These are phyloP conservation scores for Montipora cactus DNA, from an alignment of 64 coral and sea anemone genomes.

Conservation along the genomic window DNA sequence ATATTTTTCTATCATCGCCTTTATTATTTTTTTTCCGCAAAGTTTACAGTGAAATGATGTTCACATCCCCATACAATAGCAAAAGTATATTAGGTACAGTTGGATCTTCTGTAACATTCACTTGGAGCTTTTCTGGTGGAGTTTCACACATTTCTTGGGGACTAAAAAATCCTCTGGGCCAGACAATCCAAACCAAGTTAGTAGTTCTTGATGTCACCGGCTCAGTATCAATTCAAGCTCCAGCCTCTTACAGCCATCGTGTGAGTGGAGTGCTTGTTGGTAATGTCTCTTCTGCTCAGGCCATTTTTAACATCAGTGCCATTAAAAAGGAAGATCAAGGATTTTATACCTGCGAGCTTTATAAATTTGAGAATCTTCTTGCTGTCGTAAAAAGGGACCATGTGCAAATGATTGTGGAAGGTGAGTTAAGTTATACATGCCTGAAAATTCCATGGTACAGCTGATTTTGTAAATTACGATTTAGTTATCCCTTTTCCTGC, in stretches of 20 bases:
- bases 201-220: neutral
- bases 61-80: neutral
- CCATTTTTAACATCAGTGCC: neutral
- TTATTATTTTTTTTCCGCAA: too few relatives aligned
- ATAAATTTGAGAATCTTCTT: too few relatives aligned
- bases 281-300: neutral
- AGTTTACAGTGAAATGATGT: neutral
- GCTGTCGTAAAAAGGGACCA: too few relatives aligned
- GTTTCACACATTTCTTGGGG: neutral
- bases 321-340: neutral
- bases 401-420: too few relatives aligned
- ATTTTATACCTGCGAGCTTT: neutral
- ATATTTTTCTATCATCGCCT: too few relatives aligned
- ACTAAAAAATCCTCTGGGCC: neutral
- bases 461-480: too few relatives aligned
- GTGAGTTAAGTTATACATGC: too few relatives aligned
- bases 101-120: neutral
- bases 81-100: neutral
- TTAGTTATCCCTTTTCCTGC: too few relatives aligned
- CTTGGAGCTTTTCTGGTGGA: conserved; percentile 1
- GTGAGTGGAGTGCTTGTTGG: neutral
- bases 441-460: too few relatives aligned
- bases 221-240: neutral
- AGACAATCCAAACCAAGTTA: neutral
- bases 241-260: neutral